Base-by-base conservation (phyloP, 1,140 invertebrate species). In the Drosophila equinoxialis region DNA sequence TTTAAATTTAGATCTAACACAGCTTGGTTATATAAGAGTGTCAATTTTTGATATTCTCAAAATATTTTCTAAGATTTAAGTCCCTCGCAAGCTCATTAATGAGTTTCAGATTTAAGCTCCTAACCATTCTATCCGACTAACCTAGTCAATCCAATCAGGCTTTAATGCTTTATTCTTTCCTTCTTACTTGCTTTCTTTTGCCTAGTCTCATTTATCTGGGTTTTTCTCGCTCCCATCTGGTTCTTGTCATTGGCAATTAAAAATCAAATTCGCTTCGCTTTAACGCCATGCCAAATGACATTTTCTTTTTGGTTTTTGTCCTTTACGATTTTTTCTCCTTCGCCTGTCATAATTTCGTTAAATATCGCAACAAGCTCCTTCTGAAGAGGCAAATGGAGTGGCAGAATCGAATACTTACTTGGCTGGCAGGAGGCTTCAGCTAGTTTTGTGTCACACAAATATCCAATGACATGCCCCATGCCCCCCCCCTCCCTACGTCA, bases 391-490 rank as follows among this genome's bases (percentile, higher is more conserved):
- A 33, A 37, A 61, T 45, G 11, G 59, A 13, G 42, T 35, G 13
- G n/a, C 61, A 39, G 35, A 30, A 11, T 51, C 37, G 41, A 63
- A 67, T 26, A 55, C 55, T 62, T 11, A 2, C 1, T 11, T 37
- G 35, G 10, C 23, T 41, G 20, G 37, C 10, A 39, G 37, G 11
- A 13, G 37, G 11, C 37, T 11, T 72, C 65, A 71, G 83, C 82
- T 86, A 86, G 82, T 86, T 86, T 51, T 86, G 68, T 86, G 82
- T 86, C 83, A 82, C 82, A 86, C 83, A 86, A 86, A 86, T 86
- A 87, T 86, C 83, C 79, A 79, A 79, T 86, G 82, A 86, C 83
- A 86, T 71, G 61, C 69, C 10, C 65, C 67, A 58, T 26, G 13
- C 51, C 20, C 20, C n/a, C 33, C 2, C 1, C 20, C n/a, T 26